These are phyloP conservation scores for Entomobrya multifasciata DNA, from an alignment of 2,888 invertebrate species.

Conservation along the genomic window DNA sequence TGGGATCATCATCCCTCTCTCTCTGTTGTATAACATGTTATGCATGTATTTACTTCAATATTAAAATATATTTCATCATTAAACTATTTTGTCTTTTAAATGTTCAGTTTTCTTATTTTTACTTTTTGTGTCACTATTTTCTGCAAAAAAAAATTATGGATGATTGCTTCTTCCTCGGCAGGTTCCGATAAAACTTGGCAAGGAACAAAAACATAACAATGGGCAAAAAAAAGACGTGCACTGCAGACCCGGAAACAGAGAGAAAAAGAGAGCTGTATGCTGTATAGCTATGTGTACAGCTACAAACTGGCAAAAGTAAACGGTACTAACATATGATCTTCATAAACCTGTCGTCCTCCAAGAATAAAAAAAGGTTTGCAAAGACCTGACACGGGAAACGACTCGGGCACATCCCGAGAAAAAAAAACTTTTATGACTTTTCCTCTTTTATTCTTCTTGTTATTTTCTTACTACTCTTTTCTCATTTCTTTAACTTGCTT, in stretches of 20 bases:
- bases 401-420: conserved; percentile 79
- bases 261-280: conserved; percentile 68
- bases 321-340: conserved; percentile 80
- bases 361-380: conserved; percentile 78
- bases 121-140: conserved; percentile 31
- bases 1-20: too few species aligned
- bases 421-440: conserved; percentile 79
- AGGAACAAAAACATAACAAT: conserved; percentile 77
- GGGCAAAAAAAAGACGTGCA: conserved; percentile 56
- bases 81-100: too few species aligned
- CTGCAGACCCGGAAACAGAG: conserved; percentile 43
- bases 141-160: conserved; percentile 74
- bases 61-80: too few species aligned
- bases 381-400: conserved; percentile 78
- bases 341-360: conserved; percentile 80
- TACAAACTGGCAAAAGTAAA: conserved; percentile 76
- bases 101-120: neutral
- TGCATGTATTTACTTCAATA: too few species aligned
- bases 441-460: conserved; percentile 64
- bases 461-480: conserved; percentile 55
- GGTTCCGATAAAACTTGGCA: conserved; percentile 78
- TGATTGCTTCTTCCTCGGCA: conserved; percentile 77
- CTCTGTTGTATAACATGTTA: too few species aligned
- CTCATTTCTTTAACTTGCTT: conserved; percentile 60
- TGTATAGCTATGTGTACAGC: too few species aligned